Evolutionary conservation across 2,113 vertebrate species (phyloP).

Genomic region (Poecile atricapillus): DNA sequence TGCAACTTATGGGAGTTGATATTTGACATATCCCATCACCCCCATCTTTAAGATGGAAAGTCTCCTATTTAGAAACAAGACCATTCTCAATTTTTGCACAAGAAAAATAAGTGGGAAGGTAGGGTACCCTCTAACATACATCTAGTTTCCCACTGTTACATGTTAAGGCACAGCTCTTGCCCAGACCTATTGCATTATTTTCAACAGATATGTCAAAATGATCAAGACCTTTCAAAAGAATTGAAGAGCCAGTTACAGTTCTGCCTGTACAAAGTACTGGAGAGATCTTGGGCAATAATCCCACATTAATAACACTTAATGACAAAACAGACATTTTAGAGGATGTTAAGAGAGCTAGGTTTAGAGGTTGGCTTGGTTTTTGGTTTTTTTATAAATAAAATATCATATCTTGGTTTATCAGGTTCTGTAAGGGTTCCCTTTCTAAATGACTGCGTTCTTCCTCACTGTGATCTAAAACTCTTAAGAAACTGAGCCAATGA

Average conservation of each 20-base stretch:
- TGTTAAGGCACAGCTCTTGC: background rate
- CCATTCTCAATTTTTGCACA: background rate
- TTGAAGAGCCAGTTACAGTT: background rate
- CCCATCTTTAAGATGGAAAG: background rate
- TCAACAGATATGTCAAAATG: background rate
- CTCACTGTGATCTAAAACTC: constrained; percentile 15
- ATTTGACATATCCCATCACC: background rate
- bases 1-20: background rate
- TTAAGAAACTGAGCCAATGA: constrained; percentile 49
- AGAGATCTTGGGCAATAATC: background rate
- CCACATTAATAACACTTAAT: background rate
- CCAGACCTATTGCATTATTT: background rate
- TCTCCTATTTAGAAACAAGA: background rate
- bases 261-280: background rate
- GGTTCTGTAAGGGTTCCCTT: background rate
- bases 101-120: background rate
- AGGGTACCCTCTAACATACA: background rate
- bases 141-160: background rate
- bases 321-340: background rate
- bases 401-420: background rate
- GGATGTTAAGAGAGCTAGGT: background rate
- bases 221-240: background rate
- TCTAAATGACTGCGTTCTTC: background rate
- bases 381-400: background rate
- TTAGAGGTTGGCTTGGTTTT: background rate